Conservation (phyloP, 2,797 vertebrate species). For the Coregonus sp. region DNA sequence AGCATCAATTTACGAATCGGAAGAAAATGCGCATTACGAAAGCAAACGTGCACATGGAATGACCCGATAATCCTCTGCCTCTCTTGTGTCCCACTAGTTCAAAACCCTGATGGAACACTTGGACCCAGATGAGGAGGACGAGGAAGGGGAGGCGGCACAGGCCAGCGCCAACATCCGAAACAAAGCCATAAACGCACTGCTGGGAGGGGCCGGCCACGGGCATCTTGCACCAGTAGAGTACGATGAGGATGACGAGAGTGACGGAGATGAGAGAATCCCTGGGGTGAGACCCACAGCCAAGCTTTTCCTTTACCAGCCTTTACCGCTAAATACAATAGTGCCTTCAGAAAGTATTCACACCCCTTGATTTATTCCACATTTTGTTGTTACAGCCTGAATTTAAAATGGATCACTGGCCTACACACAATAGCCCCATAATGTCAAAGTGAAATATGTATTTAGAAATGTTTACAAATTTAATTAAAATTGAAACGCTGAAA, state of each 20-base stretch:
- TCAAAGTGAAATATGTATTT: not conserved
- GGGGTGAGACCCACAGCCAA: slow-evolving; percentile 83
- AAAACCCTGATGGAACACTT: slow-evolving; percentile 97
- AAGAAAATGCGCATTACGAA: too few species aligned
- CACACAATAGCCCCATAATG: not conserved
- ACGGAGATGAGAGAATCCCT: slow-evolving; percentile 91
- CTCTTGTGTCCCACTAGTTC: slow-evolving; percentile 75
- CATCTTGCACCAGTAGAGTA: slow-evolving; percentile 78
- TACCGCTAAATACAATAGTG: not conserved
- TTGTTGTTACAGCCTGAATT: too few species aligned
- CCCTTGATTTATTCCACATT: not conserved
- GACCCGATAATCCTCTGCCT: not conserved
- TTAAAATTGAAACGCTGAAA: not conserved
- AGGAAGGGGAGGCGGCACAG: slow-evolving; percentile 90
- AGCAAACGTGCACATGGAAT: too few species aligned
- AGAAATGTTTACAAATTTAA: not conserved
- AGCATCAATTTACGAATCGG: too few species aligned
- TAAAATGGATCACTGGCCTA: too few species aligned
- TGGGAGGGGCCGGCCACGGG: slow-evolving; percentile 81
- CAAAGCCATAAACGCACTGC: slow-evolving; percentile 97
- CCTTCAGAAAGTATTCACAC: not conserved
- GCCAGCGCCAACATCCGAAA: slow-evolving; percentile 95
- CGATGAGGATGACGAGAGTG: slow-evolving; percentile 93
- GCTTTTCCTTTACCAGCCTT: not conserved
- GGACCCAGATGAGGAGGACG: slow-evolving; percentile 97